Percentiles rank a stretch among this genome's conserved stretches.
phyloP scores from a whole-genome alignment of 2,113 vertebrate genomes.

The Syrrhaptes paradoxus region DNA sequence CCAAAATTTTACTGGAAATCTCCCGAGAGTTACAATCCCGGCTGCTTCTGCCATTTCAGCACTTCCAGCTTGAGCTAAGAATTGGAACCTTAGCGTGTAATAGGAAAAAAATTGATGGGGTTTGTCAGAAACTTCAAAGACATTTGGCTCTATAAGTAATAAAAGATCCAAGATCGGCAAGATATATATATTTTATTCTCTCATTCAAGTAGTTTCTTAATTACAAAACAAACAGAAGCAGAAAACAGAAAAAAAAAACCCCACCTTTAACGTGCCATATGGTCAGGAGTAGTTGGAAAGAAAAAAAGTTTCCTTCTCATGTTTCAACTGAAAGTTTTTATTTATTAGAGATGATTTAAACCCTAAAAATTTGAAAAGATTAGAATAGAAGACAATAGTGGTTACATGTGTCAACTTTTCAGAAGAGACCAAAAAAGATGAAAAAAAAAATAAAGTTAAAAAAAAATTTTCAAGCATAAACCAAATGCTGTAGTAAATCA shows the following conservation, averaged over 20 bases:
- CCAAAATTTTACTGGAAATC: background rate
- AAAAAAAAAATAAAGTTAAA: background rate
- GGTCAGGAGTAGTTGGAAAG: conserved; percentile 24
- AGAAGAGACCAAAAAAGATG: background rate
- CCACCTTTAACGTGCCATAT: background rate
- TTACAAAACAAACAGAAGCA: conserved; percentile 41
- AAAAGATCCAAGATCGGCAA: background rate
- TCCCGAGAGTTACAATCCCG: background rate
- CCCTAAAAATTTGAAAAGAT: background rate
- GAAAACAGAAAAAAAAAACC: background rate
- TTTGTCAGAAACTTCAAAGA: background rate
- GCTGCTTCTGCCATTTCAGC: background rate
- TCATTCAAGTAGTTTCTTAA: background rate
- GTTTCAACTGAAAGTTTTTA: conserved; percentile 18
- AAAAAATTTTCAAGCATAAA: background rate
- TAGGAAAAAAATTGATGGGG: background rate
- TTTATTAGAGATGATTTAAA: conserved; percentile 47
- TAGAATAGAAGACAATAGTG: conserved; percentile 53
- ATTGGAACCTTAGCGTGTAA: background rate
- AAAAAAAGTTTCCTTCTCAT: background rate
- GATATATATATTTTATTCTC: background rate
- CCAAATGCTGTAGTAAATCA: conserved; percentile 41
- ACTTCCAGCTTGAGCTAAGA: conserved; percentile 4
- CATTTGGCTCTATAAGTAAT: background rate
- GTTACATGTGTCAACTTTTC: background rate